Conservation (phyloP, 2,888 invertebrate species). For the Acleris laterana region DNA sequence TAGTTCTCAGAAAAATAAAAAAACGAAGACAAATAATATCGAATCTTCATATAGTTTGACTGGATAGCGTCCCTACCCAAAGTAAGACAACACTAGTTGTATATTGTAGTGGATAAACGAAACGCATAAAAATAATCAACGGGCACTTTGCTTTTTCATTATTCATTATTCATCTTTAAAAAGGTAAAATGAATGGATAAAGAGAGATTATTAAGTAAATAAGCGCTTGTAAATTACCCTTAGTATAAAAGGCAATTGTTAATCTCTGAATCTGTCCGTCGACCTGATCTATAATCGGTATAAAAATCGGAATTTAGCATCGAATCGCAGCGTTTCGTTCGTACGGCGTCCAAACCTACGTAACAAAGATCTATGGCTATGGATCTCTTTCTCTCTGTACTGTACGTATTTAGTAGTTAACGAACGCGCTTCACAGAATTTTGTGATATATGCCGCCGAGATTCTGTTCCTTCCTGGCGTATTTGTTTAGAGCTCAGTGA, state of each 20-base stretch:
- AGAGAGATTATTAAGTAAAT: not conserved
- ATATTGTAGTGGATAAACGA: slow-evolving; percentile 12
- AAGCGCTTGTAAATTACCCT: no score
- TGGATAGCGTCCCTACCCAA: slow-evolving; percentile 31
- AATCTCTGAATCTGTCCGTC: no score
- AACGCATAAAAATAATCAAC: slow-evolving; percentile 8
- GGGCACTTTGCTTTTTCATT: no score
- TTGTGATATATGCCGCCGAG: slow-evolving; percentile 54
- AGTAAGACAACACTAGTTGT: slow-evolving; percentile 31
- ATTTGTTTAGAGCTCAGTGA: slow-evolving; percentile 41
- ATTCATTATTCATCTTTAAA: no score
- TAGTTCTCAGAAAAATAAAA: no score
- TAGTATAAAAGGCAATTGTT: not conserved
- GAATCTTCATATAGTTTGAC: slow-evolving; percentile 17
- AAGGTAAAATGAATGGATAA: no score
- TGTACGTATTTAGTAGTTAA: slow-evolving; percentile 51
- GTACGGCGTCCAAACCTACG: slow-evolving; percentile 29
- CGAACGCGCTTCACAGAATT: slow-evolving; percentile 60
- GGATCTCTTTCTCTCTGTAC: slow-evolving; percentile 64
- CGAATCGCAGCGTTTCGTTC: slow-evolving; percentile 24
- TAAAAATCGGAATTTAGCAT: slow-evolving; percentile 7
- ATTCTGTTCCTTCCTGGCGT: slow-evolving; percentile 45
- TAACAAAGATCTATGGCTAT: slow-evolving; percentile 50
- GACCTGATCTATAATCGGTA: not conserved
- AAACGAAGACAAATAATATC: slow-evolving; percentile 15